A percentile compares a stretch with the other conserved stretches of the same genome.
Conservation (phyloP, 2,113 vertebrate species). For the Illadopsis cleaveri region DNA sequence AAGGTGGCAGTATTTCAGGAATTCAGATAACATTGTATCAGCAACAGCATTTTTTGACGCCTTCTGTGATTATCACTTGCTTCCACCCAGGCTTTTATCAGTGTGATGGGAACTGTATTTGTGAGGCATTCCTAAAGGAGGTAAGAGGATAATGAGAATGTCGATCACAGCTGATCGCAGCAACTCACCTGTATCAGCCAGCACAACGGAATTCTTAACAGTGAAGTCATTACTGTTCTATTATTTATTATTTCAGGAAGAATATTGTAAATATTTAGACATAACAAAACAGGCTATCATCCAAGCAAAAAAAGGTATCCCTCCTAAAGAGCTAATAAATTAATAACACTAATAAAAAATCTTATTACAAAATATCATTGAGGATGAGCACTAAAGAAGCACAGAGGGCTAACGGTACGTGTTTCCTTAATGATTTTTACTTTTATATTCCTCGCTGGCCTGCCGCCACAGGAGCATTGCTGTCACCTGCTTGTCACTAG, state of each 20-base stretch:
- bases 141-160: neutral
- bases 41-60: neutral
- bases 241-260: neutral
- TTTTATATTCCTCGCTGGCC: accelerated
- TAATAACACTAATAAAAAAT: neutral
- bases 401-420: accelerated
- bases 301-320: neutral
- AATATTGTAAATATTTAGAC: neutral
- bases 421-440: neutral
- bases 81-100: neutral
- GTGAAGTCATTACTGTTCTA: neutral
- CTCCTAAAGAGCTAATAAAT: neutral
- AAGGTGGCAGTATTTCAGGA: neutral
- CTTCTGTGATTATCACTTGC: neutral
- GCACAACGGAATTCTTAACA: neutral
- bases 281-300: neutral
- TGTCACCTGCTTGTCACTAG: neutral
- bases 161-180: neutral
- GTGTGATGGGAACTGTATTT: neutral
- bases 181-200: neutral
- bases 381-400: neutral
- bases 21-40: neutral
- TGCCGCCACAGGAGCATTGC: accelerated
- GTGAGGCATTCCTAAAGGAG: neutral
- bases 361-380: neutral